Percentiles rank a stretch among this genome's conserved stretches.
These are phyloP conservation scores for Danio albolineatus DNA, from an alignment of 2,797 vertebrate species.

Conservation along the genomic window DNA sequence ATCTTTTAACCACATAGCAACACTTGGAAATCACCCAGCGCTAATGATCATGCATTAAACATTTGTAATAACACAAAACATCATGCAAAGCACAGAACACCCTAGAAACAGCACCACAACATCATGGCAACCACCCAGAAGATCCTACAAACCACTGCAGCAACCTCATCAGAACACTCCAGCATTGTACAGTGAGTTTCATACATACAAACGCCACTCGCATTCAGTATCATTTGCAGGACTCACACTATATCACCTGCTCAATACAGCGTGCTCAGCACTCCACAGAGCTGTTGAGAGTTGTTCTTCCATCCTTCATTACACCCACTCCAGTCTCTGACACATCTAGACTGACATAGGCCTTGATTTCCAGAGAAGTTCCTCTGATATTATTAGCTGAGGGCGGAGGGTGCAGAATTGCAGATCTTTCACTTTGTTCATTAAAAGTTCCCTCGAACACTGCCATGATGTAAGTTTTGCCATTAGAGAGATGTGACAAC, in stretches of 20 bases:
- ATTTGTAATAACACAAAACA: neutral
- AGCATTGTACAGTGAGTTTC: neutral
- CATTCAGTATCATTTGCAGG: neutral
- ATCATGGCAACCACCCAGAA: neutral
- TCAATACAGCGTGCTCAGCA: neutral
- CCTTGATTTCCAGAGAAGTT: slow-evolving; percentile 23
- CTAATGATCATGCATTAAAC: neutral
- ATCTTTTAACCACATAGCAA: too few species aligned
- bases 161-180: neutral
- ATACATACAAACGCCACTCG: neutral
- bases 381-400: slow-evolving; percentile 26
- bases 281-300: neutral
- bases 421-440: slow-evolving; percentile 13
- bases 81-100: neutral
- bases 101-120: neutral
- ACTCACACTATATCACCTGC: neutral
- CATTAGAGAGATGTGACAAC: neutral
- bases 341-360: slow-evolving; percentile 7
- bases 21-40: too few species aligned
- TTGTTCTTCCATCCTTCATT: slow-evolving; percentile 20
- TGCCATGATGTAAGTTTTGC: slow-evolving; percentile 24
- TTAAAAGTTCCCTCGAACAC: slow-evolving; percentile 31
- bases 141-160: neutral
- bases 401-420: neutral
- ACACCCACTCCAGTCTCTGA: slow-evolving; percentile 4